Conservation (phyloP, 2,888 invertebrate genomes). For the Actias luna region DNA sequence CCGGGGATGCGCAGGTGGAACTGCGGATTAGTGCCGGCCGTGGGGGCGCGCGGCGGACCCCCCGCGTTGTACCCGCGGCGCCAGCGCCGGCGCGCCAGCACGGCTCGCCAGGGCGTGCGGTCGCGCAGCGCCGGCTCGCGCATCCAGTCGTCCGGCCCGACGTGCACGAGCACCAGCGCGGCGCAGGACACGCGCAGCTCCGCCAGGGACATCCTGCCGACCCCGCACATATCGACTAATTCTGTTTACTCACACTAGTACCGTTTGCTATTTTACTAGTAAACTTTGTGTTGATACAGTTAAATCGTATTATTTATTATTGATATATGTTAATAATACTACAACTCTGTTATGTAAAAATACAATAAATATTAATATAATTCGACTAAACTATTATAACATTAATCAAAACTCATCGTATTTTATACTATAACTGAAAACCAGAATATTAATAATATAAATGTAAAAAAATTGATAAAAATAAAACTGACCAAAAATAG, state of each 20-base stretch:
- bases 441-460: no score
- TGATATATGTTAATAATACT: no score
- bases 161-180: slow-evolving; percentile 86
- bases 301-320: no score
- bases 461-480: no score
- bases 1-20: slow-evolving; percentile 87
- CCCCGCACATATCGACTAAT: not conserved
- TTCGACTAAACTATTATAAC: no score
- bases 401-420: no score
- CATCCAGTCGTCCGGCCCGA: slow-evolving; percentile 90
- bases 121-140: slow-evolving; percentile 84
- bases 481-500: slow-evolving; percentile 43
- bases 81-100: slow-evolving; percentile 86
- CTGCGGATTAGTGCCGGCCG: slow-evolving; percentile 87
- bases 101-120: slow-evolving; percentile 87
- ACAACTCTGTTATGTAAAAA: no score
- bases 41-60: slow-evolving; percentile 86
- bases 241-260: no score
- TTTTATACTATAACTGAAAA: no score
- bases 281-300: no score
- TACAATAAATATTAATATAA: no score
- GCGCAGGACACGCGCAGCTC: slow-evolving; percentile 86
- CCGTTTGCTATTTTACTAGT: no score
- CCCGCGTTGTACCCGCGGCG: slow-evolving; percentile 86
- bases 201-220: slow-evolving; percentile 85